phyloP scores from a whole-genome alignment of 2,113 vertebrate species.

The Caranx ignobilis region DNA sequence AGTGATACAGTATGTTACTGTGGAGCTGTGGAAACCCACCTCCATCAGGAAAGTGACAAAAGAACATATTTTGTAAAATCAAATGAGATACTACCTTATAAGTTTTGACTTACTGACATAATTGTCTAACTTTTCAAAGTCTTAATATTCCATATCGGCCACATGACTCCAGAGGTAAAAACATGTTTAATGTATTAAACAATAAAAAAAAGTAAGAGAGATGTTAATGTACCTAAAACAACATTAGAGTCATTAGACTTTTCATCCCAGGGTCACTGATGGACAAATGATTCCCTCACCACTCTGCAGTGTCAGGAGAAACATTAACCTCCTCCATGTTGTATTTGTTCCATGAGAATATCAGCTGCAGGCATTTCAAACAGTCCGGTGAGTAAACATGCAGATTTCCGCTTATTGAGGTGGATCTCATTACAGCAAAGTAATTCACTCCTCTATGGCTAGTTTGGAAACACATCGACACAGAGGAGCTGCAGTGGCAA shows the following conservation, averaged over 20 bases:
- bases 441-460: conserved; percentile 42
- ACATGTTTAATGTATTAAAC: background rate
- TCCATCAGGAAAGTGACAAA: background rate
- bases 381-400: conserved; percentile 40
- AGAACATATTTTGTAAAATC: background rate
- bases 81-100: background rate
- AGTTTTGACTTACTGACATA: background rate
- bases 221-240: background rate
- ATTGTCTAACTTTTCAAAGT: background rate
- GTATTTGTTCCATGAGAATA: conserved; percentile 24
- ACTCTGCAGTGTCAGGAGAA: background rate
- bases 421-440: conserved; percentile 53
- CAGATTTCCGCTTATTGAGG: conserved; percentile 42
- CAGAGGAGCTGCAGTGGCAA: conserved; percentile 9
- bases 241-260: background rate
- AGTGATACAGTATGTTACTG: background rate
- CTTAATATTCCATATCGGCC: background rate
- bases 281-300: background rate
- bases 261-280: background rate
- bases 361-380: conserved; percentile 24
- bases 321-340: conserved; percentile 31
- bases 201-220: background rate
- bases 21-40: background rate
- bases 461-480: conserved; percentile 18
- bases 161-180: background rate